These are phyloP conservation scores for Todiramphus saurophagus DNA, from an alignment of 2,113 vertebrate genomes.

Conservation along the genomic window DNA sequence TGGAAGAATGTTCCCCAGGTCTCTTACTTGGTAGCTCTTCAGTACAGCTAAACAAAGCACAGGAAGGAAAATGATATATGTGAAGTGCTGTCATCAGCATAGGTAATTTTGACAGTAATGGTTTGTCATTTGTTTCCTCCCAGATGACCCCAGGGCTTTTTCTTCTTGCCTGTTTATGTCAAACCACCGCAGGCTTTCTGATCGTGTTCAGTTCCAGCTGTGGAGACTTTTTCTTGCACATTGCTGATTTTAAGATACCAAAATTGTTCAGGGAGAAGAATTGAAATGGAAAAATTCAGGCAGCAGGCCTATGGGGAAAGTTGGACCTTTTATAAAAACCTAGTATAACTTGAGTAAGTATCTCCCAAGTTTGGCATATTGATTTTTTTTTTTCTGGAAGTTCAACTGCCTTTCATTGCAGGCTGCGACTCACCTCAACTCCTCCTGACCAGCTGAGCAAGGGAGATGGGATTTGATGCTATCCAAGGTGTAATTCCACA, in stretches of 20 bases:
- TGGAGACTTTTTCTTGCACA: not conserved
- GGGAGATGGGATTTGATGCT: slow-evolving; percentile 47
- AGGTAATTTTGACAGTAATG: not conserved
- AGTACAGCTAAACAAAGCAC: not conserved
- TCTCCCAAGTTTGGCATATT: not conserved
- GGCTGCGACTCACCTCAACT: slow-evolving; percentile 4
- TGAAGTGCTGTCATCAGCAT: not conserved
- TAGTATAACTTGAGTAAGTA: not conserved
- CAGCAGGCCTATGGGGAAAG: not conserved
- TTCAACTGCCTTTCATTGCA: slow-evolving; percentile 26
- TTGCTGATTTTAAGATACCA: not conserved
- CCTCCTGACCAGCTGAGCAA: slow-evolving; percentile 41
- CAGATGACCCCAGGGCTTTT: not conserved
- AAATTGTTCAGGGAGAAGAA: not conserved
- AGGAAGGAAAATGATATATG: not conserved
- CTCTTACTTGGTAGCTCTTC: not conserved
- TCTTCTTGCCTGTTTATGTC: not conserved
- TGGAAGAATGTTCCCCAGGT: not conserved
- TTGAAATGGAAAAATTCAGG: not conserved
- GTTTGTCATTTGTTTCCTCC: not conserved
- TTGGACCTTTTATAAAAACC: not conserved
- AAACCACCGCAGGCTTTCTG: not conserved
- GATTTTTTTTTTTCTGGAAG: slow-evolving; percentile 35
- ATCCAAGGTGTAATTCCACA: slow-evolving; percentile 46
- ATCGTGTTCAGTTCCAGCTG: not conserved